Evolutionary conservation across 2,797 vertebrate species (phyloP).

Genomic region (Argyrosomus regius): DNA sequence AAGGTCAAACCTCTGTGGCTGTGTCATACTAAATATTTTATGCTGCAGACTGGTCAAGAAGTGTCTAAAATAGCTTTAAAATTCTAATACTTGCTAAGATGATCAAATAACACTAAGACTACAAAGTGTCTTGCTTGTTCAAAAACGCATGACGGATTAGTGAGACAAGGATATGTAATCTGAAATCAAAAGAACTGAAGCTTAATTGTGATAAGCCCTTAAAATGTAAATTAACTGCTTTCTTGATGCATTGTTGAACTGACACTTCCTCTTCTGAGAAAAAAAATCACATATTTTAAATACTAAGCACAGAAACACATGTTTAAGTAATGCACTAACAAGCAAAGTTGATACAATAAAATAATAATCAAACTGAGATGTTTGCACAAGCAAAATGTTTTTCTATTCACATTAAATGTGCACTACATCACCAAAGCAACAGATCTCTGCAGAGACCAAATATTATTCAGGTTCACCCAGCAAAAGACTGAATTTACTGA

Average conservation of each 20-base stretch:
- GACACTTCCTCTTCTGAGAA: background rate
- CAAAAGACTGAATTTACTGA: constrained; percentile 48
- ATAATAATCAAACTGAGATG: constrained; percentile 19
- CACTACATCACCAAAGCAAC: background rate
- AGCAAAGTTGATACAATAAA: background rate
- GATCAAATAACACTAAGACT: background rate
- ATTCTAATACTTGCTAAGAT: background rate
- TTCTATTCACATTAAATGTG: constrained; percentile 11
- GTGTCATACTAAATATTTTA: constrained; percentile 13
- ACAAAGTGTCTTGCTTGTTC: background rate
- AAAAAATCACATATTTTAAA: background rate
- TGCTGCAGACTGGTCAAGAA: background rate
- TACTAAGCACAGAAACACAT: background rate
- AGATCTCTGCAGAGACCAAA: constrained; percentile 9
- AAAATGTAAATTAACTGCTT: background rate
- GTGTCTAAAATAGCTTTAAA: background rate
- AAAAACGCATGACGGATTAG: background rate
- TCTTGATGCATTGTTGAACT: background rate
- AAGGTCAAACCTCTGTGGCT: too few species aligned
- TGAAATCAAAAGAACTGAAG: background rate
- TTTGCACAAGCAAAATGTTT: constrained; percentile 1
- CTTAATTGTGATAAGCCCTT: constrained; percentile 2
- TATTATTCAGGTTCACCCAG: constrained; percentile 28
- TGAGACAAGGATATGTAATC: background rate
- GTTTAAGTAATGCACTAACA: background rate